Conservation (phyloP, 2,797 vertebrate species). For the Yasuhikotakia modesta region DNA sequence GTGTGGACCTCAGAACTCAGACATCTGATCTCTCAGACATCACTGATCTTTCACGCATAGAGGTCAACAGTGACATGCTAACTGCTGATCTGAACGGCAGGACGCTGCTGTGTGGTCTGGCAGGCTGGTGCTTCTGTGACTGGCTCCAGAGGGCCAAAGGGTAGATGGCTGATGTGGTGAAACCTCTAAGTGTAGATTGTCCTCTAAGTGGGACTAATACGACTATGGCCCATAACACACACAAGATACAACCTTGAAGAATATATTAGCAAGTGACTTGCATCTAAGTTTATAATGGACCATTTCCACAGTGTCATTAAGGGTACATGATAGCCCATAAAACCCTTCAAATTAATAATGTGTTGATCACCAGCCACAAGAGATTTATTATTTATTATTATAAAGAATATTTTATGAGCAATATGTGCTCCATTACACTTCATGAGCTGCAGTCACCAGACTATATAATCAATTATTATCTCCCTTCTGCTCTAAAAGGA, state of each 20-base stretch:
- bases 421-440: not conserved
- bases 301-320: too few relatives aligned
- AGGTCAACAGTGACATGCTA: not conserved
- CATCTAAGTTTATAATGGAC: too few relatives aligned
- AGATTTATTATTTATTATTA: too few relatives aligned
- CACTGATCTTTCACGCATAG: not conserved
- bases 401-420: too few relatives aligned
- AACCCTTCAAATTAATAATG: too few relatives aligned
- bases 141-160: not conserved
- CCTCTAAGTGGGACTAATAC: slow-evolving; percentile 14
- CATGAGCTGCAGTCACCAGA: slow-evolving; percentile 29
- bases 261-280: too few relatives aligned
- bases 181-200: slow-evolving; percentile 29
- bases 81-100: not conserved
- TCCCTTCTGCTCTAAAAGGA: slow-evolving; percentile 8
- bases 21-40: slow-evolving; percentile 25
- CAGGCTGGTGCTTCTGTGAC: not conserved
- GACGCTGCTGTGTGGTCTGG: not conserved
- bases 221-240: not conserved
- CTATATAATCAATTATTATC: too few relatives aligned
- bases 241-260: not conserved
- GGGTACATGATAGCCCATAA: too few relatives aligned
- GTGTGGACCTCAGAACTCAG: not conserved
- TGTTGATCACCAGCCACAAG: too few relatives aligned
- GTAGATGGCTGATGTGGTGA: slow-evolving; percentile 12